Evolutionary conservation across 2,888 invertebrate species (phyloP).

Genomic region (Epinotia demarniana): DNA sequence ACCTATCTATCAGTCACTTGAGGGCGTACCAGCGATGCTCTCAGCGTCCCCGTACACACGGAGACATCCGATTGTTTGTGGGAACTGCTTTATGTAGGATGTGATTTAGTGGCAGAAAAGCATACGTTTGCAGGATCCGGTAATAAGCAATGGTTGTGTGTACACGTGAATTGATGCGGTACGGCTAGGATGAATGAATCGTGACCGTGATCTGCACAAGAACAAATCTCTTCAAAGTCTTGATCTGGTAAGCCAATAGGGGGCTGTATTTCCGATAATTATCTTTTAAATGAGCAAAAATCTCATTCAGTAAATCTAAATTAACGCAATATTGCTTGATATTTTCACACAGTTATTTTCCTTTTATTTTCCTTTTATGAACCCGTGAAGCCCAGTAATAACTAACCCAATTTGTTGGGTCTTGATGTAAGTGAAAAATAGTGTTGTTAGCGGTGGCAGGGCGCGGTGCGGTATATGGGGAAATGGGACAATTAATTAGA

Average conservation of each 20-base stretch:
- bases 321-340: background rate
- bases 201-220: background rate
- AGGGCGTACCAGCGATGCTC: too few relatives aligned
- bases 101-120: too few relatives aligned
- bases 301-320: background rate
- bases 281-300: background rate
- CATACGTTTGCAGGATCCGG: too few relatives aligned
- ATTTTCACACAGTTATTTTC: background rate
- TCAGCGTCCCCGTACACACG: too few relatives aligned
- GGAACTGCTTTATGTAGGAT: too few relatives aligned
- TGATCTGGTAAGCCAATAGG: background rate
- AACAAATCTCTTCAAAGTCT: background rate
- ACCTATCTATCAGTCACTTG: too few relatives aligned
- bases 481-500: slow-evolving; percentile 81
- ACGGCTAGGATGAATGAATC: background rate
- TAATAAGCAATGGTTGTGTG: too few relatives aligned
- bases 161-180: too few relatives aligned
- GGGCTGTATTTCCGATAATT: background rate
- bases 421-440: slow-evolving; percentile 74
- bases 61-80: too few relatives aligned
- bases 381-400: slow-evolving; percentile 56
- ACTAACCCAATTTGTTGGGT: slow-evolving; percentile 67
- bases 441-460: slow-evolving; percentile 57
- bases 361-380: slow-evolving; percentile 54
- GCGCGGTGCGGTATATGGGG: slow-evolving; percentile 61